Conservation (phyloP, 1,140 invertebrate species). For the Papilio polyxenes region DNA sequence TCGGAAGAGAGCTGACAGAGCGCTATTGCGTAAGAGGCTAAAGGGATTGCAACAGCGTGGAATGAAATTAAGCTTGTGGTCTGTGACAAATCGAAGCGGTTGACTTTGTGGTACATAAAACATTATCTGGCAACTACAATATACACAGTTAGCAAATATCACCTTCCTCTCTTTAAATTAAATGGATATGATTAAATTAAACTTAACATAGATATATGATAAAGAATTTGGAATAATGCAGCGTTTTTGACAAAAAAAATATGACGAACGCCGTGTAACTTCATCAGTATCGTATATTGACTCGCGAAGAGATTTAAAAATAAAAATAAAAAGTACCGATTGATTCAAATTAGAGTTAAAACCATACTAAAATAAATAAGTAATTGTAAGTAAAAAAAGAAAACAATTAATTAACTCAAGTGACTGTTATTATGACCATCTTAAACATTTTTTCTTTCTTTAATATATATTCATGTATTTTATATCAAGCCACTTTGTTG, state of each 20-base stretch:
- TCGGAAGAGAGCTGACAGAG: conserved; percentile 1
- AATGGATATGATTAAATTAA: neutral
- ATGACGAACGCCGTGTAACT: too few relatives aligned
- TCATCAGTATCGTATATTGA: too few relatives aligned
- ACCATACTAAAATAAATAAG: too few relatives aligned
- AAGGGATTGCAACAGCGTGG: conserved; percentile 24
- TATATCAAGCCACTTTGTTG: neutral
- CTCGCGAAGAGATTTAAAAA: too few relatives aligned
- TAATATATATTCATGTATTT: neutral
- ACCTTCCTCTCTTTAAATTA: neutral
- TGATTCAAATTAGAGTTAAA: too few relatives aligned
- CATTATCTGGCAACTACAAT: conserved; percentile 16
- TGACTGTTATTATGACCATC: too few relatives aligned
- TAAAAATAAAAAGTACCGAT: too few relatives aligned
- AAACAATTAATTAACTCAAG: too few relatives aligned
- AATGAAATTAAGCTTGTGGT: conserved; percentile 26
- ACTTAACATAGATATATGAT: neutral
- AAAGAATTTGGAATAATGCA: neutral
- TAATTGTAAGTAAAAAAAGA: too few relatives aligned
- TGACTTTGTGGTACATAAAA: conserved; percentile 7
- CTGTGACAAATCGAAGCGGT: conserved; percentile 26
- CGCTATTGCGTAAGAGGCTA: conserved; percentile 13
- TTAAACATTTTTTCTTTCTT: neutral
- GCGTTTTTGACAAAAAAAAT: neutral
- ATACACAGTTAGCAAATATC: neutral